phyloP scores from a whole-genome alignment of 2,113 vertebrate genomes.

The Nothoprocta pentlandii region DNA sequence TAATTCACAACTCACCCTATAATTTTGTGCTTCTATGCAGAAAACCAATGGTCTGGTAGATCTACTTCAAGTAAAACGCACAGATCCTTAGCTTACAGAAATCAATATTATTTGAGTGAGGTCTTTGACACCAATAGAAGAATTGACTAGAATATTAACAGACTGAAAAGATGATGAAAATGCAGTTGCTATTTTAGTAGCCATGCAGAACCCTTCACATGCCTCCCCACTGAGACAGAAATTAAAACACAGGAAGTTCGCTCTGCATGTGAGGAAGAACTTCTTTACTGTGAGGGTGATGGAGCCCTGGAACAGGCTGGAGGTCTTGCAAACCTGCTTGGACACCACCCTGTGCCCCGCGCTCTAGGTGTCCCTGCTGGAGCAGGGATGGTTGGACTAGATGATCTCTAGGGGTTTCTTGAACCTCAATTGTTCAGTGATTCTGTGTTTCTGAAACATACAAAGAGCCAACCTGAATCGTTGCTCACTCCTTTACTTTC shows the following conservation, averaged over 20 bases:
- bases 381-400: no score
- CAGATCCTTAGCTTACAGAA: not conserved
- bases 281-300: no score
- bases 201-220: fast-evolving
- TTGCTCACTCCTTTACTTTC: not conserved
- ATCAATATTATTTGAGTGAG: not conserved
- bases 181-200: not conserved
- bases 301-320: no score
- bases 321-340: no score
- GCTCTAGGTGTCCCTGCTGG: no score
- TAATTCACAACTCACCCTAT: not conserved
- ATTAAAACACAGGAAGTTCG: not conserved
- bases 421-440: no score
- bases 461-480: not conserved
- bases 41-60: not conserved
- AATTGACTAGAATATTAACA: not conserved
- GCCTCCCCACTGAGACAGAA: not conserved
- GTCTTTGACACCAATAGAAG: not conserved
- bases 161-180: not conserved
- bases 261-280: no score
- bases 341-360: no score
- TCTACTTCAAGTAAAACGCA: not conserved
- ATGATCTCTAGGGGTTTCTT: no score
- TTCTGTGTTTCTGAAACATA: no score
- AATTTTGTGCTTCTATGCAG: not conserved